Evolutionary conservation across 2,888 invertebrate genomes (phyloP), one percentile per base, ranked within the genome.

Genomic region (Eurytoma adleriae): DNA sequence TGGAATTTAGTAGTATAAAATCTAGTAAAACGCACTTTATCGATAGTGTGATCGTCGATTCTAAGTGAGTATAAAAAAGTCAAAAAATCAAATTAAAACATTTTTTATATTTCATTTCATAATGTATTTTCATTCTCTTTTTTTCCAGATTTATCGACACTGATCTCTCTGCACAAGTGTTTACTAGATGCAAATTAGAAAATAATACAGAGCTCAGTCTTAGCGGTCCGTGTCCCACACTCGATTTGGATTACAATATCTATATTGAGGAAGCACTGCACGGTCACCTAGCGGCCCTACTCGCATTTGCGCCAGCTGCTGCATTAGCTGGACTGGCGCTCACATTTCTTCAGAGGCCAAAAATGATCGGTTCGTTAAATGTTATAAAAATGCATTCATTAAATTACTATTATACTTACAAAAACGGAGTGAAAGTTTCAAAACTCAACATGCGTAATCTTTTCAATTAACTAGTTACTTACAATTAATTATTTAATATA

Each of bases 1-100:
- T 94, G 3, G 93, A 94, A 83, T 94, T 96, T 87, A 92, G 93
- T 50, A 95, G 94, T 84, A 93, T 96, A 62, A 95, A 94, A 89
- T 94, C 95, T 16, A 95, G 95, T 67, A 93, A 93, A 77, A 94
- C 95, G 0, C 92, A 92, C 82, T 96, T 96, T 88, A 91, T 91
- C 64, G 93, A 93, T 74, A 93, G 93, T 62, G 86, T 92, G 4
- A 94, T 96, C 81, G 91, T 93, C 73, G 92, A 94, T 88, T 94
- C 93, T 85, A 94, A 93, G 95, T 95, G 86, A 89, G 90, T 86
- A 73, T 1, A 27, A 16, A 27, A 3, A 24, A n/a, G 16, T 27
- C 5, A 40, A 7, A 52, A 59, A 59, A 3, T 20, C 27, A 54
- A 30, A 54, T 30, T 16, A 67, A 64, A 59, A 61, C 48, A 48